These are phyloP conservation scores for Enteromius thamalakanensis DNA, from an alignment of 2,797 vertebrate species.

Conservation along the genomic window DNA sequence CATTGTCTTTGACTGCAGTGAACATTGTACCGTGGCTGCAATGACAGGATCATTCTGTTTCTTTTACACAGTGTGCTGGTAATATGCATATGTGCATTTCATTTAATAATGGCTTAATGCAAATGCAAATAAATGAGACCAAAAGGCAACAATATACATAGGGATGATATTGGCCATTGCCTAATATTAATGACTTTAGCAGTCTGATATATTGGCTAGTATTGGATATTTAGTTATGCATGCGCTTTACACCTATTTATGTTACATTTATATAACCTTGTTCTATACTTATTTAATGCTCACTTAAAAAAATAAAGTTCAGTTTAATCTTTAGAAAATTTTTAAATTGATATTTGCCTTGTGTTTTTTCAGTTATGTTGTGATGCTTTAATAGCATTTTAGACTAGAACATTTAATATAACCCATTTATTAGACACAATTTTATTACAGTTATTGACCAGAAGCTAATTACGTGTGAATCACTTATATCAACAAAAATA, in stretches of 20 bases:
- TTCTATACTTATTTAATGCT: not conserved
- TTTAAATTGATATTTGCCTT: not conserved
- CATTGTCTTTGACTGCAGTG: slow-evolving; percentile 32
- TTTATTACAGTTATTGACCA: not conserved
- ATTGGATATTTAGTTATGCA: not conserved
- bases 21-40: slow-evolving; percentile 17
- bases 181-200: not conserved
- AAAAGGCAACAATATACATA: not conserved
- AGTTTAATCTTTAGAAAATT: not conserved
- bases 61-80: not conserved
- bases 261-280: not conserved
- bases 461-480: not conserved
- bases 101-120: not conserved
- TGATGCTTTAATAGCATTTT: not conserved
- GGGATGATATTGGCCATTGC: not conserved
- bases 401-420: too few relatives aligned
- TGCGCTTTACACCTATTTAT: not conserved
- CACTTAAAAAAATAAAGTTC: not conserved
- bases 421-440: not conserved
- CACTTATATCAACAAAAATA: not conserved
- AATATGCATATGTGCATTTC: not conserved
- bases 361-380: not conserved
- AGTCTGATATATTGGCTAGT: not conserved
- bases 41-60: slow-evolving; percentile 33
- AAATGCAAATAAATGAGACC: not conserved